A percentile compares a stretch with the other conserved stretches of the same genome.
Conservation (phyloP, 2,888 invertebrate species). For the Prosopocoilus inquinatus region DNA sequence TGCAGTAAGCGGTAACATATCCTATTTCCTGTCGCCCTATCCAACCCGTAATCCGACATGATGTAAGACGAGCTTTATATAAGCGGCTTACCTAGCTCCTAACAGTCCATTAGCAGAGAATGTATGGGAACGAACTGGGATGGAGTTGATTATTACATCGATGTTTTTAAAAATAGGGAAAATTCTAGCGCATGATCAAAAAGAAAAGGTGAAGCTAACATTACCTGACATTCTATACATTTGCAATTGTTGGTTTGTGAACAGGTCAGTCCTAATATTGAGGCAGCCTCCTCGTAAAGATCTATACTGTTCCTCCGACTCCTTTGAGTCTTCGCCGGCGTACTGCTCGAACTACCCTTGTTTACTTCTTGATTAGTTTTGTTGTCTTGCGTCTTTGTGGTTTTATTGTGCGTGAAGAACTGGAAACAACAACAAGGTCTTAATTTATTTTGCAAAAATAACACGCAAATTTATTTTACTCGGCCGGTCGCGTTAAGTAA, state of each 20-base stretch:
- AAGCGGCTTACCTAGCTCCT: slow-evolving; percentile 5
- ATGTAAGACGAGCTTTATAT: slow-evolving; percentile 4
- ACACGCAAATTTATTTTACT: too few relatives aligned
- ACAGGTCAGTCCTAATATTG: slow-evolving; percentile 47
- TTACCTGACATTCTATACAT: slow-evolving; percentile 50
- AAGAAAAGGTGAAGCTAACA: background rate
- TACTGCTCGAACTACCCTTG: slow-evolving; percentile 17
- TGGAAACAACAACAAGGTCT: slow-evolving; percentile 27
- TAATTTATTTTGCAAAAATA: background rate
- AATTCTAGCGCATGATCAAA: too few relatives aligned
- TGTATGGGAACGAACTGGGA: too few relatives aligned
- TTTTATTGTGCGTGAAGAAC: slow-evolving; percentile 41
- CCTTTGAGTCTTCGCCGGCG: slow-evolving; percentile 23
- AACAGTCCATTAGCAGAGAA: background rate
- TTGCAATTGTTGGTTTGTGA: slow-evolving; percentile 48
- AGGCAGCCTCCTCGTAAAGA: slow-evolving; percentile 47
- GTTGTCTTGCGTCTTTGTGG: slow-evolving; percentile 27
- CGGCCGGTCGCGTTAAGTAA: too few relatives aligned
- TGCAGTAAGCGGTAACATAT: too few relatives aligned
- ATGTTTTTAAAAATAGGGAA: too few relatives aligned
- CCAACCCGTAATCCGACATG: background rate
- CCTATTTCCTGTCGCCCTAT: background rate
- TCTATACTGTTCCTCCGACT: slow-evolving; percentile 45
- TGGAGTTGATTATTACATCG: too few relatives aligned
- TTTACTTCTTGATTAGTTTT: slow-evolving; percentile 19